Percentiles rank a stretch among this genome's conserved stretches.
These are phyloP conservation scores for Cremastinae sp. DNA, from an alignment of 2,888 invertebrate species.

Conservation along the genomic window DNA sequence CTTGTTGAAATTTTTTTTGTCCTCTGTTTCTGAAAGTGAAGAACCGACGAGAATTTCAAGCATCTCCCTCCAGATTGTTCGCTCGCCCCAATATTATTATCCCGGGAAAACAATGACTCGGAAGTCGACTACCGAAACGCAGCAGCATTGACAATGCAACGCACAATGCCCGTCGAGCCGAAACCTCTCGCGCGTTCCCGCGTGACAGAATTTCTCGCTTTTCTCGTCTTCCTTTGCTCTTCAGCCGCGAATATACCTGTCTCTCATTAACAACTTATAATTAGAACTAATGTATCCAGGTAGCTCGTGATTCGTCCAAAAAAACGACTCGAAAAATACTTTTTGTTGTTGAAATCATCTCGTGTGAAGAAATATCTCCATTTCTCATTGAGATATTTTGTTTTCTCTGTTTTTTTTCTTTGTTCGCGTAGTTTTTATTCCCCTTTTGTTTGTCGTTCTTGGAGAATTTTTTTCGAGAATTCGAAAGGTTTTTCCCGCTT, in stretches of 20 bases:
- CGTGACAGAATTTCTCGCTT: constrained; percentile 33
- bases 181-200: neutral
- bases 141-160: neutral
- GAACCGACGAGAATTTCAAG: constrained; percentile 56
- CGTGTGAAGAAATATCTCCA: too few relatives aligned
- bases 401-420: neutral
- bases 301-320: constrained; percentile 34
- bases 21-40: constrained; percentile 15
- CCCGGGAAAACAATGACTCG: constrained; percentile 72
- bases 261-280: constrained; percentile 78
- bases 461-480: neutral
- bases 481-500: neutral
- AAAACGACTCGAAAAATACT: constrained; percentile 8
- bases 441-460: neutral
- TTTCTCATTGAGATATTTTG: too few relatives aligned
- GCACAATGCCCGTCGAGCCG: neutral
- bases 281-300: constrained; percentile 72
- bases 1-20: constrained; percentile 1
- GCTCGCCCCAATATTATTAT: constrained; percentile 73
- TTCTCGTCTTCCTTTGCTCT: constrained; percentile 39
- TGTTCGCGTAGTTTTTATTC: neutral
- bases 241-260: constrained; percentile 68
- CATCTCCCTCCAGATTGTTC: constrained; percentile 68
- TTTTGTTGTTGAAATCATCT: too few relatives aligned
- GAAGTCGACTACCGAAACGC: constrained; percentile 53